Percentiles rank a stretch among this genome's conserved stretches.
These are phyloP conservation scores for Teleopsis dalmanni DNA, from an alignment of 1,140 invertebrate species.

Conservation along the genomic window DNA sequence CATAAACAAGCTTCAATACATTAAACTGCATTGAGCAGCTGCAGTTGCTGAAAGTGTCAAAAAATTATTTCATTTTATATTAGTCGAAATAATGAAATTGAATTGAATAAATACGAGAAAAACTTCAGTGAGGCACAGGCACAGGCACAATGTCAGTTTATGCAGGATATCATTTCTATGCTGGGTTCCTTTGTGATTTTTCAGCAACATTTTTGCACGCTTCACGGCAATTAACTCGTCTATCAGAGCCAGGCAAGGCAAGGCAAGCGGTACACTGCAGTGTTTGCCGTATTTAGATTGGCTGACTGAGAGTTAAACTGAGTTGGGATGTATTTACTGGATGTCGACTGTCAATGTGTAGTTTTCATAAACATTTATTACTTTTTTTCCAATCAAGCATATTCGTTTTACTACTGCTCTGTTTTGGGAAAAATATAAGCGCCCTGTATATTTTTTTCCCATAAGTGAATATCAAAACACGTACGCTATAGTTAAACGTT, in stretches of 20 bases:
- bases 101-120: not conserved
- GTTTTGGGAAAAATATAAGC: too few species aligned
- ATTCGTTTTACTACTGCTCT: too few species aligned
- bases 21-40: not conserved
- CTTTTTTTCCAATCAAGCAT: too few species aligned
- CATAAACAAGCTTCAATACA: not conserved
- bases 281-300: too few species aligned
- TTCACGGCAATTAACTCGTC: conserved; percentile 10
- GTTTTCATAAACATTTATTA: too few species aligned
- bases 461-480: too few species aligned
- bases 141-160: not conserved
- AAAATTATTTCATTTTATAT: conserved; percentile 5
- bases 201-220: conserved; percentile 12
- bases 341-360: too few species aligned
- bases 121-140: not conserved
- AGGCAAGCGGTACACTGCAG: too few species aligned
- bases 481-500: too few species aligned
- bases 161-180: not conserved
- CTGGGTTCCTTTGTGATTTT: conserved; percentile 4
- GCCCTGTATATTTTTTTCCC: too few species aligned
- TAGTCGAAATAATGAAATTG: conserved; percentile 7
- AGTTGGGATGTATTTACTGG: too few species aligned
- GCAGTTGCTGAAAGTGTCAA: not conserved
- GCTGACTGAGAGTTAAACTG: too few species aligned
- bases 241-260: conserved; percentile 3